Conservation (phyloP, 2,113 vertebrate species). For the Chloropsis hardwickii region DNA sequence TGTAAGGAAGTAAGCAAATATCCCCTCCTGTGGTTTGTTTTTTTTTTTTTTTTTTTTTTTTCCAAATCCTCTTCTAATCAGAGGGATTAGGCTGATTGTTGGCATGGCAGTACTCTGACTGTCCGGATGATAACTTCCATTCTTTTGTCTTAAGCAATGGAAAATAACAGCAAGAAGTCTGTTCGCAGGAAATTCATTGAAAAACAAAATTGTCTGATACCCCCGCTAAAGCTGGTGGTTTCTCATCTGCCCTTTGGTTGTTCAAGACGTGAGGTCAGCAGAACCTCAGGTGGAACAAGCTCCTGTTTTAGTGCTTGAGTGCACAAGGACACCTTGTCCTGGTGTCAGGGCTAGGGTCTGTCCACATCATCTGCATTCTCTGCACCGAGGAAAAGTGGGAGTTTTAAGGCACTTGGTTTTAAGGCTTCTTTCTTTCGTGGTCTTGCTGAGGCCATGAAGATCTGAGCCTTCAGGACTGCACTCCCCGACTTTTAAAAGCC, state of each 20-base stretch:
- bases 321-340: background rate
- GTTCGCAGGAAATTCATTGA: background rate
- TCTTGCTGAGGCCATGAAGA: background rate
- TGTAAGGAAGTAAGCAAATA: background rate
- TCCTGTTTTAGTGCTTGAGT: background rate
- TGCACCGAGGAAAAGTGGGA: background rate
- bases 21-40: background rate
- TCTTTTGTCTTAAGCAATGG: background rate
- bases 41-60: background rate
- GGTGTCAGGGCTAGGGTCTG: fast-evolving
- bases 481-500: background rate
- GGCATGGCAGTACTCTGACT: background rate
- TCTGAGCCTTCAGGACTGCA: background rate
- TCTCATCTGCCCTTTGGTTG: background rate
- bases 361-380: background rate
- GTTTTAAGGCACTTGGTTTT: background rate
- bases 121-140: background rate
- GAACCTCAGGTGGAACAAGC: background rate
- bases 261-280: background rate
- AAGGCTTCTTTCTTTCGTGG: background rate
- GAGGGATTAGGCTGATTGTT: background rate
- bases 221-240: background rate
- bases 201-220: background rate
- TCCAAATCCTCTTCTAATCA: background rate
- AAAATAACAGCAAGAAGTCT: background rate